Evolutionary conservation across 1,140 invertebrate species (phyloP).

Genomic region (Lethocerus indicus): DNA sequence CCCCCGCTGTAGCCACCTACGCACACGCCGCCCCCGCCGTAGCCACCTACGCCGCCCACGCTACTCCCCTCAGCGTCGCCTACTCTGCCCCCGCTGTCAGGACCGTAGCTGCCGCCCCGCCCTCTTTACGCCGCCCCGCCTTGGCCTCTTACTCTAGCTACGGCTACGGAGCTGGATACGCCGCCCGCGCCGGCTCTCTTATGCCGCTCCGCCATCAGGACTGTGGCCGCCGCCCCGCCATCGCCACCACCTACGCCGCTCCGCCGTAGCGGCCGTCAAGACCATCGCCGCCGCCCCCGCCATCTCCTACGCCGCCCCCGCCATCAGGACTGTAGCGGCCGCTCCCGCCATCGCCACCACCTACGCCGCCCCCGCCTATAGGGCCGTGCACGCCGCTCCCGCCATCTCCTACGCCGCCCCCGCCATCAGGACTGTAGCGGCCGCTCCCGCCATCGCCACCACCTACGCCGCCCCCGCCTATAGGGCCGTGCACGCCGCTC

Average conservation of each 20-base stretch:
- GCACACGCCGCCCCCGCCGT: slow-evolving; percentile 4
- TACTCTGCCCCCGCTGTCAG: background rate
- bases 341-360: slow-evolving; percentile 6
- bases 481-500: slow-evolving; percentile 13
- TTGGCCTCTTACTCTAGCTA: background rate
- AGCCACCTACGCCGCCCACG: slow-evolving; percentile 4
- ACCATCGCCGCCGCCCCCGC: slow-evolving; percentile 3
- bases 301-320: slow-evolving; percentile 8
- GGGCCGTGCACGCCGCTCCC: too few species aligned
- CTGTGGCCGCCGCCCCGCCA: slow-evolving; percentile 1
- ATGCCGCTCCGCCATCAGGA: slow-evolving; percentile 5
- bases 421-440: slow-evolving; percentile 9
- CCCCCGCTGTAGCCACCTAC: background rate
- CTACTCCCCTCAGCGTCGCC: slow-evolving; percentile 5
- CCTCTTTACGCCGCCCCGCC: too few species aligned
- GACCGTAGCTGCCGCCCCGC: background rate
- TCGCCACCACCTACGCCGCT: slow-evolving; percentile 1
- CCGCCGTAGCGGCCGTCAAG: slow-evolving; percentile 4
- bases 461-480: slow-evolving; percentile 4
- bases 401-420: slow-evolving; percentile 15
- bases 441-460: too few species aligned
- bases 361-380: slow-evolving; percentile 1
- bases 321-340: background rate
- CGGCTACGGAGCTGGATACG: background rate
- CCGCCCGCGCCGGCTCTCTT: slow-evolving; percentile 7